phyloP scores from a whole-genome alignment of 1,140 invertebrate species.

The Scaptomyza pallida region DNA sequence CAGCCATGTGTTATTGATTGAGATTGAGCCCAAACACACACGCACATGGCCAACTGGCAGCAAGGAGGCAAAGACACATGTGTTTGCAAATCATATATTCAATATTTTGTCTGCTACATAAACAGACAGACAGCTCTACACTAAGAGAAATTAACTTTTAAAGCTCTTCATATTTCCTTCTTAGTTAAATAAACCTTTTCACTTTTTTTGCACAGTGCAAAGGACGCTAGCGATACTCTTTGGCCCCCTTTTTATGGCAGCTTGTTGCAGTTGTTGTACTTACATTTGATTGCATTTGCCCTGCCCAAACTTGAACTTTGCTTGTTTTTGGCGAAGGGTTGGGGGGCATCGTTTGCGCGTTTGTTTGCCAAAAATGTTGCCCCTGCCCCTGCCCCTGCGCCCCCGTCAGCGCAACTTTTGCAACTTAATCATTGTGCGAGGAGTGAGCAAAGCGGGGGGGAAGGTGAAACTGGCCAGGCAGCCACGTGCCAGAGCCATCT shows the following conservation, averaged over 20 bases:
- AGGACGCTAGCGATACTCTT: neutral
- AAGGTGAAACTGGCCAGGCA: neutral
- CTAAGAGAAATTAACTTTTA: neutral
- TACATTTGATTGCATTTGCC: constrained; percentile 71
- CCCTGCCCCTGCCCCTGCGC: no score
- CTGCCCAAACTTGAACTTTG: constrained; percentile 49
- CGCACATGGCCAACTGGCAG: constrained; percentile 16
- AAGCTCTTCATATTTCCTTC: neutral
- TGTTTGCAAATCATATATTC: constrained; percentile 80
- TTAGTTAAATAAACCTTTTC: neutral
- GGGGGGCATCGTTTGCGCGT: constrained; percentile 19
- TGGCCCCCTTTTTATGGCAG: constrained; percentile 1
- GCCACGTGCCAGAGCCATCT: constrained; percentile 49
- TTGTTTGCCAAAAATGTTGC: constrained; percentile 49
- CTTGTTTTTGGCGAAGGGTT: constrained; percentile 37
- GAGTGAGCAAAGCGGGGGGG: constrained; percentile 23
- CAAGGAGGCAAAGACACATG: constrained; percentile 30
- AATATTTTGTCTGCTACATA: constrained; percentile 67
- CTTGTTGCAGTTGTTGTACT: constrained; percentile 56
- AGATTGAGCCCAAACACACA: constrained; percentile 43
- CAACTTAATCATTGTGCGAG: constrained; percentile 68
- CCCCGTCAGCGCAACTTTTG: constrained; percentile 43
- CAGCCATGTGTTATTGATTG: constrained; percentile 63
- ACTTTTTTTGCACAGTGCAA: neutral
- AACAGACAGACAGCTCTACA: constrained; percentile 1